Evolutionary conservation across 1,140 invertebrate genomes (phyloP).

Genomic region (Eumeta japonica): DNA sequence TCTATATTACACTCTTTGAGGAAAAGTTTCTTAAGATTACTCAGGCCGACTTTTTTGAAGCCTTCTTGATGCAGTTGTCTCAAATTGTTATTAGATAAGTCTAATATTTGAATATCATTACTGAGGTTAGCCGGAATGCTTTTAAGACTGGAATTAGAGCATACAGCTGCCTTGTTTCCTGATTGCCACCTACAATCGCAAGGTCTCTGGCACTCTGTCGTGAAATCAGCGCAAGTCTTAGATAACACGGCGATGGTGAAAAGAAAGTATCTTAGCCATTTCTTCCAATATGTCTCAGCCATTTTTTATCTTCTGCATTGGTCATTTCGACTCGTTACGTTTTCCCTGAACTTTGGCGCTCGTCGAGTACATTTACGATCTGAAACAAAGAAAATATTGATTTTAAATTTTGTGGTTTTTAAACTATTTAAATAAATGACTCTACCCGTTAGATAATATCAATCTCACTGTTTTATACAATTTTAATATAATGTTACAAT

Average conservation of each 20-base stretch:
- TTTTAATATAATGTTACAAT: no score
- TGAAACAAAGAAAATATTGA: no score
- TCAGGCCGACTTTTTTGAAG: slow-evolving; percentile 68
- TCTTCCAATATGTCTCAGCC: slow-evolving; percentile 46
- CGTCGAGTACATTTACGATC: slow-evolving; percentile 34
- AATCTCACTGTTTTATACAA: no score
- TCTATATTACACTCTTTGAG: slow-evolving; percentile 72
- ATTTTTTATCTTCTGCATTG: slow-evolving; percentile 34
- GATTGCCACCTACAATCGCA: slow-evolving; percentile 80
- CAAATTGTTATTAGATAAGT: slow-evolving; percentile 63
- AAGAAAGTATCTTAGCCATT: slow-evolving; percentile 41
- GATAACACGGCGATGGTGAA: slow-evolving; percentile 24
- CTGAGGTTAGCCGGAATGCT: slow-evolving; percentile 71
- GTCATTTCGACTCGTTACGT: slow-evolving; percentile 42
- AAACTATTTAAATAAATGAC: no score
- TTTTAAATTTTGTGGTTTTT: no score
- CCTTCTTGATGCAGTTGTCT: slow-evolving; percentile 51
- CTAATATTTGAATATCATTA: slow-evolving; percentile 72
- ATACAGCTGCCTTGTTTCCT: slow-evolving; percentile 81
- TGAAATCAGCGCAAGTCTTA: slow-evolving; percentile 42
- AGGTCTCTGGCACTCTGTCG: slow-evolving; percentile 50
- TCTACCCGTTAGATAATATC: no score
- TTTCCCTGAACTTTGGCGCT: slow-evolving; percentile 32
- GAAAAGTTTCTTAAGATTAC: slow-evolving; percentile 79
- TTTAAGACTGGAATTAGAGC: slow-evolving; percentile 64